Evolutionary conservation across 2,888 invertebrate species (phyloP).

Genomic region (Microctonus hyperodae): DNA sequence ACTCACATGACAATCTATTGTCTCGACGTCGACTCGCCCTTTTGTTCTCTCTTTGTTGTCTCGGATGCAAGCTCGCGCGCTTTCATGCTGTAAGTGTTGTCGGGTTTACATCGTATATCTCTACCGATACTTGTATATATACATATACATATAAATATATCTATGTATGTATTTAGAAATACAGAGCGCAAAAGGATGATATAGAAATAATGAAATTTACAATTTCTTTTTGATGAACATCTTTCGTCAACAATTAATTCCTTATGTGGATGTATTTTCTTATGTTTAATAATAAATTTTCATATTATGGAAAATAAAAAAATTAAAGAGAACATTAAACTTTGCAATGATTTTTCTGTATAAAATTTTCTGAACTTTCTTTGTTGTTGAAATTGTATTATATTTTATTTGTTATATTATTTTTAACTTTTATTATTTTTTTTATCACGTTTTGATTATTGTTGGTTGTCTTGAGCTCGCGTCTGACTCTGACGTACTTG

Average conservation of each 20-base stretch:
- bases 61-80: slow-evolving; percentile 17
- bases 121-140: slow-evolving; percentile 15
- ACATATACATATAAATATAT: slow-evolving; percentile 14
- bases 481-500: slow-evolving; percentile 1
- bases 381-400: too few species aligned
- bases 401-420: neutral
- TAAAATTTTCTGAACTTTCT: neutral
- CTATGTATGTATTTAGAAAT: neutral
- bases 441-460: neutral
- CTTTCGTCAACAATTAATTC: neutral
- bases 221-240: neutral
- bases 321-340: neutral
- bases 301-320: neutral
- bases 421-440: neutral
- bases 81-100: slow-evolving; percentile 29
- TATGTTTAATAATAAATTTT: neutral
- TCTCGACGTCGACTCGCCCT: slow-evolving; percentile 23
- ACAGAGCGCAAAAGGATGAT: too few species aligned
- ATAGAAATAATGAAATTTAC: neutral
- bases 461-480: neutral
- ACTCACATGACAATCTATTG: slow-evolving; percentile 26
- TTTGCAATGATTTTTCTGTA: neutral
- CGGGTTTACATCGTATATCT: neutral
- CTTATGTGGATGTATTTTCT: neutral
- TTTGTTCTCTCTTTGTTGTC: slow-evolving; percentile 30